These are phyloP conservation scores for Cladorhizidae sp. DNA, from an alignment of 37 sponge, comb jelly and placozoan genomes.

Conservation along the genomic window DNA sequence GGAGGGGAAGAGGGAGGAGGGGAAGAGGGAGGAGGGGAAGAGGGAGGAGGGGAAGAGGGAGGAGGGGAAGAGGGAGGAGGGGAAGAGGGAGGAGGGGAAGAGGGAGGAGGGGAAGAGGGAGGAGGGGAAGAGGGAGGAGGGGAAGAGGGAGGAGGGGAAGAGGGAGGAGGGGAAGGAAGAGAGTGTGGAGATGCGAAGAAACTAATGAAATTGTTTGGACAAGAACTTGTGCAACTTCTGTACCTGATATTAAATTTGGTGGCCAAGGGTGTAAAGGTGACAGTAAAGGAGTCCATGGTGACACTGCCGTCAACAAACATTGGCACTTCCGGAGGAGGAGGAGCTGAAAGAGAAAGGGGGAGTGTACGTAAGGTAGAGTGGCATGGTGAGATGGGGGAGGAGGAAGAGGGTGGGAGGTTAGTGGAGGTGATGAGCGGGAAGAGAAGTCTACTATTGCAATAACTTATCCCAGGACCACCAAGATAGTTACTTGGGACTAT, in stretches of 20 bases:
- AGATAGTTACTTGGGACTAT: too few relatives aligned
- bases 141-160: neutral
- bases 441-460: too few relatives aligned
- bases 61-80: neutral
- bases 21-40: neutral
- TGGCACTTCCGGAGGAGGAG: conserved; percentile 14
- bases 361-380: conserved; percentile 22
- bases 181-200: neutral
- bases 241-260: too few relatives aligned
- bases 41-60: neutral
- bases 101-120: neutral
- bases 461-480: too few relatives aligned
- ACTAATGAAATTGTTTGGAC: neutral
- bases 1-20: neutral
- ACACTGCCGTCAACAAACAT: neutral
- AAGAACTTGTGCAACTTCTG: too few relatives aligned
- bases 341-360: conserved; percentile 19
- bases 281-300: conserved; percentile 13
- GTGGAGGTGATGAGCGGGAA: neutral
- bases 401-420: neutral
- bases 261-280: conserved; percentile 3
- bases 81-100: neutral
- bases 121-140: conserved; percentile 3
- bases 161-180: neutral
- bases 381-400: conserved; percentile 22